Base-by-base conservation (phyloP, 2,113 vertebrate species). In the Leptodactylus fuscus region DNA sequence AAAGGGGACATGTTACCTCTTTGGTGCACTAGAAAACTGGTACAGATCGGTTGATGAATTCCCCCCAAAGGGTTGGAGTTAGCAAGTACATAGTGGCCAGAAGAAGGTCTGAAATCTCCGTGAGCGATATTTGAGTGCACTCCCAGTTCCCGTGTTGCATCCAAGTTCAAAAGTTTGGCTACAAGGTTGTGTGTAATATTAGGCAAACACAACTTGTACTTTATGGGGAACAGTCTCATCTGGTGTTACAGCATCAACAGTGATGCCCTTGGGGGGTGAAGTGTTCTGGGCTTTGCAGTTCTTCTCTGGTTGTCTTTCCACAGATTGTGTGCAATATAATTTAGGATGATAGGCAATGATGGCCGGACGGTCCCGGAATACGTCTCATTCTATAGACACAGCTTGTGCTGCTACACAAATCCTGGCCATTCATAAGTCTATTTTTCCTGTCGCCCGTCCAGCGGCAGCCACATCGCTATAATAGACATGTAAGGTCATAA, bases 401-500 rank as follows among this genome's bases (percentile, higher is more conserved):
- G 15, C 62, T 32, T 65, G 60, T 65, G 60, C 27, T 32, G 2
- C 12, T 4, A 27, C 2, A 27, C n/a, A 62, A 62, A 62, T 62
- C 24, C 58, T 4, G 9, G 13, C n/a, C 11, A 62, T 62, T 65
- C 13, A 8, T 65, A 1, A 5, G 13, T 32, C 8, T 29, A 32
- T 65, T 65, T 32, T 24, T 65, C 60, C n/a, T 73, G 38, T 46
- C n/a, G 70, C 70, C 9, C 22, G 24, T 73, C 38, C 70, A 48
- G 70, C 41, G n/a, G n/a, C n/a, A n/a, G n/a, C n/a, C n/a, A n/a
- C 8, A 73, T 73, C 9, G 7, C 22, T 5, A 32, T 76, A 75
- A 75, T 75, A 75, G 44, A 76, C 46, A 49, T 36, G 29, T 24
- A 27, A 74, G 32, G 51, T 83, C 49, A 41, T 18, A 82, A 51